Conservation (phyloP, 1,140 invertebrate genomes). For the Drosophila ficusphila region DNA sequence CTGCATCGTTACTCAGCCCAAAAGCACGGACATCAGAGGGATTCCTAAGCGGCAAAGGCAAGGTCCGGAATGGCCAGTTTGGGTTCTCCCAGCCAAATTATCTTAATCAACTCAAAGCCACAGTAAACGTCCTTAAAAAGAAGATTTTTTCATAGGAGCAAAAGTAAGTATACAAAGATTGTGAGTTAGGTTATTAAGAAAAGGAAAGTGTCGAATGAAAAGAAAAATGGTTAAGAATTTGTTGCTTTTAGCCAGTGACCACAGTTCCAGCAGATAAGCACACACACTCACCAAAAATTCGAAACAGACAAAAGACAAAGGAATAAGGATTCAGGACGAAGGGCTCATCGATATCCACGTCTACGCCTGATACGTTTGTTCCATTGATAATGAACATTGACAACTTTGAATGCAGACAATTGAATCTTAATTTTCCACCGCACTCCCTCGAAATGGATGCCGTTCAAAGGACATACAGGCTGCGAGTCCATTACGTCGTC, state of each 20-base stretch:
- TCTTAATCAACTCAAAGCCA: conserved; percentile 55
- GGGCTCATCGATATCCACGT: conserved; percentile 52
- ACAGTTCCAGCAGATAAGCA: background rate
- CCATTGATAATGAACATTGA: conserved; percentile 76
- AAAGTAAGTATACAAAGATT: too few species aligned
- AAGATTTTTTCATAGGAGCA: too few species aligned
- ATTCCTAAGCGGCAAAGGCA: background rate
- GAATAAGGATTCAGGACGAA: conserved; percentile 13
- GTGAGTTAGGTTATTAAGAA: too few species aligned
- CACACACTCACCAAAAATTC: background rate
- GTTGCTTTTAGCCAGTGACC: background rate
- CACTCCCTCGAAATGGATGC: background rate
- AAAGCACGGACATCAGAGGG: background rate
- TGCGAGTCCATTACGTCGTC: conserved; percentile 31
- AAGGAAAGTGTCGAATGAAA: too few species aligned
- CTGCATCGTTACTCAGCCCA: conserved; percentile 51
- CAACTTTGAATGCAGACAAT: conserved; percentile 78
- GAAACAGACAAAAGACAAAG: conserved; percentile 5
- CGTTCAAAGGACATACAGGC: background rate
- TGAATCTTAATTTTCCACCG: conserved; percentile 75
- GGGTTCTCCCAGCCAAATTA: conserved; percentile 22
- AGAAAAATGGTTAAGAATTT: background rate
- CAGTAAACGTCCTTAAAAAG: conserved; percentile 1
- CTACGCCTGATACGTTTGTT: conserved; percentile 69
- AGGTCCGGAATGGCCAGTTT: conserved; percentile 44